A percentile compares a stretch with the other conserved stretches of the same genome.
Evolutionary conservation across 2,113 vertebrate species (phyloP).

Genomic region (Scatophagus argus): DNA sequence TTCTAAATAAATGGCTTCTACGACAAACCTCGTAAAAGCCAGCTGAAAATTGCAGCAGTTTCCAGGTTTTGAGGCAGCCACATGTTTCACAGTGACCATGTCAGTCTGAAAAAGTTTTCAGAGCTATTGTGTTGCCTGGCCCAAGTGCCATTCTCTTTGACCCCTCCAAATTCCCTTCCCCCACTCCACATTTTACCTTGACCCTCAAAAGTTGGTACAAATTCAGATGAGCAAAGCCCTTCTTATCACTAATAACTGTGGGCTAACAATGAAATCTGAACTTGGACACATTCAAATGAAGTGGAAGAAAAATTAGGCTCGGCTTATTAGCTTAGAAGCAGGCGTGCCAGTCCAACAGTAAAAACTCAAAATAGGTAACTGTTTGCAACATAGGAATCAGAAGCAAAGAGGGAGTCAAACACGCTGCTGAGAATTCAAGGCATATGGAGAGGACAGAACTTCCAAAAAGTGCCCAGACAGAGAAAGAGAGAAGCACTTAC

Average conservation of each 20-base stretch:
- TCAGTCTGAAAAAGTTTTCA: conserved; percentile 60
- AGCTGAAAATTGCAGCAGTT: conserved; percentile 21
- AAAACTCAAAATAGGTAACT: conserved; percentile 16
- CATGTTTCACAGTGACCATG: conserved; percentile 32
- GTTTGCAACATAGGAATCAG: conserved; percentile 24
- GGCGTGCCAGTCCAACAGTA: not conserved
- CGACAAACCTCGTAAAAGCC: conserved; percentile 9
- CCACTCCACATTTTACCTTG: conserved; percentile 69
- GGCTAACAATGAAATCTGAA: conserved; percentile 78
- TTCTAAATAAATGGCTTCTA: not conserved
- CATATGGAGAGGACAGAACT: conserved; percentile 34
- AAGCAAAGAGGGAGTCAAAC: not conserved
- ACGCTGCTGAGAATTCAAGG: not conserved
- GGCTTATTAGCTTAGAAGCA: not conserved
- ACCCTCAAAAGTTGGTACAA: conserved; percentile 79
- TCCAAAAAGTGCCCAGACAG: conserved; percentile 30
- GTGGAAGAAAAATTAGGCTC: not conserved
- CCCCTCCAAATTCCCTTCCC: conserved; percentile 62
- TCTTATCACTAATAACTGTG: conserved; percentile 80
- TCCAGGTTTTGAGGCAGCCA: conserved; percentile 47
- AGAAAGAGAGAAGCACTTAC: conserved; percentile 76
- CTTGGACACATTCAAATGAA: conserved; percentile 1
- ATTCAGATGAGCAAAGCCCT: conserved; percentile 88
- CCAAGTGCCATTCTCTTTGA: conserved; percentile 59
- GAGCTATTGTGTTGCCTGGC: conserved; percentile 44